Percentiles rank a stretch among this genome's conserved stretches.
Evolutionary conservation across 1,140 invertebrate species (phyloP).

Genomic region (Drosophila prosaltans): DNA sequence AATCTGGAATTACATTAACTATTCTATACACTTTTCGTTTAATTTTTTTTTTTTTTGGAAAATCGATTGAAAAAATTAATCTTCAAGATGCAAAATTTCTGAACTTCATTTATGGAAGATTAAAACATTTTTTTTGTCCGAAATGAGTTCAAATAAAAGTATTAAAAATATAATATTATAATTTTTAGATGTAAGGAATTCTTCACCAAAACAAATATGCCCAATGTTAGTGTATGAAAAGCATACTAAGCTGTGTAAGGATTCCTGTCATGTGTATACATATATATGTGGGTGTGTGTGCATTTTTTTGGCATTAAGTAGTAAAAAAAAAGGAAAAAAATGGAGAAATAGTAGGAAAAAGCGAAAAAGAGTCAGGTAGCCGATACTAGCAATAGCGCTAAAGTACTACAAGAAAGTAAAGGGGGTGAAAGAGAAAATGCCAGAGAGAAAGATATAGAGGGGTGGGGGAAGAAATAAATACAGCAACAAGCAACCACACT

Average conservation of each 20-base stretch:
- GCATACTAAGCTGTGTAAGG: neutral
- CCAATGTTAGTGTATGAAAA: conserved; percentile 2
- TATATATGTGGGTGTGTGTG: conserved; percentile 1
- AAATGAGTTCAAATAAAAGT: no score
- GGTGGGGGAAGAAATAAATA: conserved; percentile 14
- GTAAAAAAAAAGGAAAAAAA: conserved; percentile 45
- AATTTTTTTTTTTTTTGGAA: neutral
- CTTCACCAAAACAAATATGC: neutral
- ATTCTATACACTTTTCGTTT: neutral
- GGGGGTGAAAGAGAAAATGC: neutral
- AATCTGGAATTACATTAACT: neutral
- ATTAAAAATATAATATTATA: no score
- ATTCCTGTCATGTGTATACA: conserved; percentile 8
- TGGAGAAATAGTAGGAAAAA: neutral
- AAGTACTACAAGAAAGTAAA: conserved; percentile 43
- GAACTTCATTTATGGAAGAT: no score
- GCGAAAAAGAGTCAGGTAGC: conserved; percentile 21
- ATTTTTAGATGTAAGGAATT: neutral
- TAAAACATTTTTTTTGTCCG: no score
- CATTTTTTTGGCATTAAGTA: conserved; percentile 55
- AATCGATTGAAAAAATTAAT: no score
- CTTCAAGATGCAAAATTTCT: no score
- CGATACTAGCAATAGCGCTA: conserved; percentile 55
- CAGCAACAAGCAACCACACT: conserved; percentile 71
- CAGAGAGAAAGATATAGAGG: neutral